A percentile compares a stretch with the other conserved stretches of the same genome.
These are phyloP conservation scores for Deroplatys truncata DNA, from an alignment of 2,888 invertebrate species.

Conservation along the genomic window DNA sequence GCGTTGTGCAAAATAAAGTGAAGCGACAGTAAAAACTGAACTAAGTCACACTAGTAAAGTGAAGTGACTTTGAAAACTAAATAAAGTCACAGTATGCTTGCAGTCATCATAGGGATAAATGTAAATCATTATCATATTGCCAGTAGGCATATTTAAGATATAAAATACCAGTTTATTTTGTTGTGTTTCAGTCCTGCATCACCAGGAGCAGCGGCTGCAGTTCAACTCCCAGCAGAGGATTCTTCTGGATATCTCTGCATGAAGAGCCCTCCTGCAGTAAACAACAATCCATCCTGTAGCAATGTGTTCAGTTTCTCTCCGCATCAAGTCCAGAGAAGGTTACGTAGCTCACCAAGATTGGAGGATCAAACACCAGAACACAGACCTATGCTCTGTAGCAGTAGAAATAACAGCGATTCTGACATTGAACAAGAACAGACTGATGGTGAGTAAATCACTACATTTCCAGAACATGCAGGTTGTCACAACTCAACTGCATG, in stretches of 20 bases:
- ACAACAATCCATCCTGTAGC: slow-evolving; percentile 54
- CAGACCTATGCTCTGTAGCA: slow-evolving; percentile 23
- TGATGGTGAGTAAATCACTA: neutral
- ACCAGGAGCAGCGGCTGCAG: neutral
- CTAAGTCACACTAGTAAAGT: too few species aligned
- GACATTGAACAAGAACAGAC: neutral
- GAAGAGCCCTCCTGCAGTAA: slow-evolving; percentile 44
- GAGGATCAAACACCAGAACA: slow-evolving; percentile 14
- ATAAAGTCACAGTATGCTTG: too few species aligned
- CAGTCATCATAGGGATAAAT: too few species aligned
- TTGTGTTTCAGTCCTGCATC: neutral
- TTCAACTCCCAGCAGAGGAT: slow-evolving; percentile 37
- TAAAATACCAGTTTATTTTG: neutral
- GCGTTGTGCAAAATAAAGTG: too few species aligned
- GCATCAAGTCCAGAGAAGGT: neutral
- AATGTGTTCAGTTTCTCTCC: slow-evolving; percentile 50
- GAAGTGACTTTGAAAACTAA: too few species aligned
- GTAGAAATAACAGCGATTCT: slow-evolving; percentile 2
- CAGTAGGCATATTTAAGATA: too few species aligned
- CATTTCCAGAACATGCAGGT: too few species aligned
- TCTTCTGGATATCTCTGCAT: slow-evolving; percentile 60
- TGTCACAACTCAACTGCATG: too few species aligned
- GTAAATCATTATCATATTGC: too few species aligned
- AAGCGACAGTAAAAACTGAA: too few species aligned
- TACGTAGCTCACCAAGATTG: neutral